Base-by-base conservation (phyloP, 1,140 invertebrate species). In the Drosophila leontia region DNA sequence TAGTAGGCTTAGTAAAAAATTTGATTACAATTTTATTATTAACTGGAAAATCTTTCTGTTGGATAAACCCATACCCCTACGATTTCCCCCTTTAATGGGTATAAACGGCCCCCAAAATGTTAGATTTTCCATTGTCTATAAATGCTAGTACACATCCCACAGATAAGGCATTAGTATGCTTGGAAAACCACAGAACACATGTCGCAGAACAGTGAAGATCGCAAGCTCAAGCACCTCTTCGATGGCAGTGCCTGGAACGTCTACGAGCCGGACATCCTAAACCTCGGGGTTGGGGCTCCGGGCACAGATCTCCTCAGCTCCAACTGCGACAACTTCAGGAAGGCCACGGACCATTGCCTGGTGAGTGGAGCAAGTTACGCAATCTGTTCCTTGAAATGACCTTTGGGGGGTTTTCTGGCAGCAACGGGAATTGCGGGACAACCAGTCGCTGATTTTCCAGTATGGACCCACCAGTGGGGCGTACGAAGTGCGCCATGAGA, bases 261-360 rank as follows among this genome's bases (percentile, higher is more conserved):
- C 11, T 95, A 95, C 55, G 88, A 93, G 29, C 75, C 86, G 1
- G 78, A 91, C 23, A 61, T 93, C 7, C 84, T 92, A 7, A 94
- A 95, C 62, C 81, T 95, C 13, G 94, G 94, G 5, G 94, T 94
- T 8, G 94, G 94, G 19, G 94, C 94, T 26, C 94, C 94, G 7
- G 94, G 94, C 7, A 94, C 94, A 23, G 94, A 94, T 75, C 71
- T 94, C 3, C 90, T 95, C 1, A 78, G 93, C 63, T 64, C 93
- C 34, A 94, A 94, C 42, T 84, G 85, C 17, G 90, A 93, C 32
- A 92, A 94, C 51, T 93, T 95, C 58, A 80, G 91, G 23, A 91
- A 85, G 76, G 94, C 94, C 0, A 94, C 94, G 0, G 62, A 80
- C 15, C 94, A 95, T 68, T 88, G 93, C 81, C 74, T 94, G 93